Evolutionary conservation across 2,888 invertebrate species (phyloP), one percentile per base, ranked within the genome.

Genomic region (Seira musarum): DNA sequence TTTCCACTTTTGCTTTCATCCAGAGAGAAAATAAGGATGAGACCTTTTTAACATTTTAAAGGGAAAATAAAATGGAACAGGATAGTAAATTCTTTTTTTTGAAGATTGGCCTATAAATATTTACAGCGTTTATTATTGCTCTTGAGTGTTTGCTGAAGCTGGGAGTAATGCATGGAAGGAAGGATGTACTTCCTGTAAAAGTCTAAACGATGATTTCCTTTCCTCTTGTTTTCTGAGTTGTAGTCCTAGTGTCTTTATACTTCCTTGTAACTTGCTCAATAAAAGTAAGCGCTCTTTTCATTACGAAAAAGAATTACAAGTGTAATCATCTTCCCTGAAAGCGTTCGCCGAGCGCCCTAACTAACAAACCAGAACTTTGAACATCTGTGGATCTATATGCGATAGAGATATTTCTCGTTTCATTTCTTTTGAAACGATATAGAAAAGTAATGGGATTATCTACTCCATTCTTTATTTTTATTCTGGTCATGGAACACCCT

Each of bases 401-500:
- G n/a, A 30, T 24, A 65, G 5, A 17, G 2, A 17, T 13, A n/a
- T 17, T 19, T 19, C n/a, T 13, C 8, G 10, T 8, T 46, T 13
- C 49, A 13, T 13, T 13, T 8, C 49, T 46, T 46, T 46, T 13
- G 10, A 46, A 13, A 13, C 13, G 13, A 46, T 46, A 8, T 30
- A 30, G 8, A 30, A 30, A 30, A 30, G 2, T 5, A 30, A 30
- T 30, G 30, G 30, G 30, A 30, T 30, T 30, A 30, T 30, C 30
- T 30, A 5, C 30, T 30, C 8, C 30, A 30, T 8, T 30, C 8
- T 30, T 30, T 30, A 57, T 68, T 68, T 53, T 68, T 19, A 66
- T 17, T 21, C 40, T 15, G 49, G 68, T 68, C 68, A 53, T 57
- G 25, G 68, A 25, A 68, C 57, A 24, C 68, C 22, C 60, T 69